Percentiles rank a stretch among this genome's conserved stretches.
Conservation (phyloP, 2,797 vertebrate species). For the Geranospiza caerulescens region DNA sequence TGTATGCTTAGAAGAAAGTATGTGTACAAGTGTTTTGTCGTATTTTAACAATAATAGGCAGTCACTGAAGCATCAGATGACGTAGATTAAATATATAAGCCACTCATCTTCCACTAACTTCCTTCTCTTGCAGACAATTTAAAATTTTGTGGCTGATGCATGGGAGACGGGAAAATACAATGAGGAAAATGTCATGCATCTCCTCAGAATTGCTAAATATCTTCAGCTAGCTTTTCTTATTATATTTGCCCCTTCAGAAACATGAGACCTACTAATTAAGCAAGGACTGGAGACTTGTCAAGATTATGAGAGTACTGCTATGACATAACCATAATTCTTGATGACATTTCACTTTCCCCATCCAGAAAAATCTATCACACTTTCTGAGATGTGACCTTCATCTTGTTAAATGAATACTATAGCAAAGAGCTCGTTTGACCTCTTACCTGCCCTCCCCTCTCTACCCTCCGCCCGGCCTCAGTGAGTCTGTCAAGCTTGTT, state of each 20-base stretch:
- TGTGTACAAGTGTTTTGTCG: not conserved
- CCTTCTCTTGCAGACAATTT: slow-evolving; percentile 9
- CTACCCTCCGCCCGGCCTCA: not conserved
- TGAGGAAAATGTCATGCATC: not conserved
- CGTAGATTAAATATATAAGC: not conserved
- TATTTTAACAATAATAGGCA: not conserved
- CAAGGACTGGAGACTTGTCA: slow-evolving; percentile 42
- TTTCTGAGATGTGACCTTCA: slow-evolving; percentile 61
- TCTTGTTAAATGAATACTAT: slow-evolving; percentile 61
- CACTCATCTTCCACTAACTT: not conserved
- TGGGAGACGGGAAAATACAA: not conserved
- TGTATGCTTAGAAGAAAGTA: not conserved
- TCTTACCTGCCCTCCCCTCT: slow-evolving; percentile 47
- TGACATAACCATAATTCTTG: slow-evolving; percentile 61
- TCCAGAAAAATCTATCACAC: slow-evolving; percentile 61
- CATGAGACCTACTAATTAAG: slow-evolving; percentile 49
- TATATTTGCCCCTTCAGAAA: slow-evolving; percentile 41
- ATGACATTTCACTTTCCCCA: slow-evolving; percentile 62
- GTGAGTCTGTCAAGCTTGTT: slow-evolving; percentile 19
- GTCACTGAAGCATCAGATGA: not conserved
- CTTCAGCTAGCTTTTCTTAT: slow-evolving; percentile 1
- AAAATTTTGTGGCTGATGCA: slow-evolving; percentile 17
- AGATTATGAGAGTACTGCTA: slow-evolving; percentile 23
- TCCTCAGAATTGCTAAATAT: slow-evolving; percentile 16
- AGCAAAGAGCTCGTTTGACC: slow-evolving; percentile 54